A percentile compares a stretch with the other conserved stretches of the same genome.
Evolutionary conservation across 1,140 invertebrate genomes (phyloP).

Genomic region (Camponotus floridanus): DNA sequence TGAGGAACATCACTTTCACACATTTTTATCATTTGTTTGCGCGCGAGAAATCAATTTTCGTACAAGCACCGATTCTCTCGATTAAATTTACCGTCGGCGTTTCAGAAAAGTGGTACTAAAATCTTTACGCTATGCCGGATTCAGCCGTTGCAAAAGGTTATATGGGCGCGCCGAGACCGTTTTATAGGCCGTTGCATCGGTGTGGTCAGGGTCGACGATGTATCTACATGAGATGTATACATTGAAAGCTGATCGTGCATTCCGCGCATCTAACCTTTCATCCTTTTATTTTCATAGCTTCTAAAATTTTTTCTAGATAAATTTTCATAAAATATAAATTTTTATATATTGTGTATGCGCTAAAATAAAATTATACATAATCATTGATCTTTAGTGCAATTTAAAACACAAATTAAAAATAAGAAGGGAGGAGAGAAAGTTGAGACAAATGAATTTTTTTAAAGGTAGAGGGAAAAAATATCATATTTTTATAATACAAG

Average conservation of each 20-base stretch:
- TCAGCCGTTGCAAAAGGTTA: conserved; percentile 42
- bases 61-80: conserved; percentile 10
- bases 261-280: conserved; percentile 12
- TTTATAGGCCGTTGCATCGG: conserved; percentile 29
- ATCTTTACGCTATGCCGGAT: conserved; percentile 30
- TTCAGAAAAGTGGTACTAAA: conserved; percentile 36
- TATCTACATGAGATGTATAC: background rate
- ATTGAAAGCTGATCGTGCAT: conserved; percentile 36
- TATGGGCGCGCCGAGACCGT: conserved; percentile 47
- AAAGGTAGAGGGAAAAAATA: background rate
- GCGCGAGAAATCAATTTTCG: conserved; percentile 6
- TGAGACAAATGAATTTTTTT: background rate
- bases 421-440: background rate
- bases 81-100: conserved; percentile 34
- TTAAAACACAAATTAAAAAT: background rate
- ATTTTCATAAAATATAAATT: background rate
- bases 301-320: background rate
- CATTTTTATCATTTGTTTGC: background rate
- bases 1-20: background rate
- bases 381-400: background rate
- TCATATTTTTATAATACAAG: background rate
- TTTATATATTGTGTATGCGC: background rate
- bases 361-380: too few species aligned
- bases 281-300: conserved; percentile 20
- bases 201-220: conserved; percentile 24